Percentiles rank a stretch among this genome's conserved stretches.
phyloP scores from a whole-genome alignment of 2,888 invertebrate genomes.

The Thyatira batis region DNA sequence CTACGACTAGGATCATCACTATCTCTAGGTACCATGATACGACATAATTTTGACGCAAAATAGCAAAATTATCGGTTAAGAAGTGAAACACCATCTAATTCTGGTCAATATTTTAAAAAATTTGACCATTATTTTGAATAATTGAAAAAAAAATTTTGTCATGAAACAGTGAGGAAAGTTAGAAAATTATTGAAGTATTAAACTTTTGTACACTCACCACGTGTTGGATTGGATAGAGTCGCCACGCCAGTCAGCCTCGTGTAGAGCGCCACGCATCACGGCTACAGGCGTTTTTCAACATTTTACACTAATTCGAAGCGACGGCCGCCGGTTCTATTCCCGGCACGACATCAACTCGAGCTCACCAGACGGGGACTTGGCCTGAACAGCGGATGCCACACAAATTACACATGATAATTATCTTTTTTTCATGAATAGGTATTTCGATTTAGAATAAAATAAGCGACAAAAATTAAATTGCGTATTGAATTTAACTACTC shows the following conservation, averaged over 20 bases:
- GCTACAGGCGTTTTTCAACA: conserved; percentile 67
- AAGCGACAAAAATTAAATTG: no score
- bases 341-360: conserved; percentile 40
- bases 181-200: background rate
- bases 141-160: no score
- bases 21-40: no score
- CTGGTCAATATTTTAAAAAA: no score
- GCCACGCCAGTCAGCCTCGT: conserved; percentile 13
- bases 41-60: no score
- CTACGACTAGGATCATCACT: no score
- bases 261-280: conserved; percentile 34
- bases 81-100: no score
- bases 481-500: no score
- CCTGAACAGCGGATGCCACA: conserved; percentile 40
- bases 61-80: no score
- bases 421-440: no score
- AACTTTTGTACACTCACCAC: background rate
- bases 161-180: background rate
- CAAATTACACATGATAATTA: conserved; percentile 32
- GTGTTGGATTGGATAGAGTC: background rate
- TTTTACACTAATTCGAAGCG: conserved; percentile 77
- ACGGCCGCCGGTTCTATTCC: conserved; percentile 77
- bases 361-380: conserved; percentile 33
- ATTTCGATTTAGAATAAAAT: no score
- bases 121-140: no score